Conservation (phyloP, 2,797 vertebrate species). For the Sebastes minor region DNA sequence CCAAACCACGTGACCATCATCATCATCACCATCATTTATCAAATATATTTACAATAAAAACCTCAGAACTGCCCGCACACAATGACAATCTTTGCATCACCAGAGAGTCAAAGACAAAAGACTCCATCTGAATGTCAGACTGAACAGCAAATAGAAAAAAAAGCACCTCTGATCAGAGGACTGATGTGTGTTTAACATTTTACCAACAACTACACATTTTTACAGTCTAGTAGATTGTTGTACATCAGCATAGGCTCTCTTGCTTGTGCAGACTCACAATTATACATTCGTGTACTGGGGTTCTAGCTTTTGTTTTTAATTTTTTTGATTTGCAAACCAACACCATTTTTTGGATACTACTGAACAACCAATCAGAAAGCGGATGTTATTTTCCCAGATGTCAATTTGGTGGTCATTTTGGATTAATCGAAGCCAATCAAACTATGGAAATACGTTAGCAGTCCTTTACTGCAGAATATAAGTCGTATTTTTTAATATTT, state of each 20-base stretch:
- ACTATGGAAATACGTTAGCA: neutral
- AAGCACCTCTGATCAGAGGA: neutral
- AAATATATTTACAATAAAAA: slow-evolving; percentile 49
- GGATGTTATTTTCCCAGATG: neutral
- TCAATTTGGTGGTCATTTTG: neutral
- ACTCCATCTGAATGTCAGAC: neutral
- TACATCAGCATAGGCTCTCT: neutral
- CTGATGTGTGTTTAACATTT: neutral
- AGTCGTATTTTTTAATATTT: neutral
- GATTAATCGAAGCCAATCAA: neutral
- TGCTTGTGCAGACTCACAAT: neutral
- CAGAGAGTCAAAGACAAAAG: neutral
- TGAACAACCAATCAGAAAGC: neutral
- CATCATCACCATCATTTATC: slow-evolving; percentile 11
- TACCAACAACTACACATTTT: neutral
- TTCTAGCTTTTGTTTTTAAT: neutral
- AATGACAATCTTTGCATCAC: slow-evolving; percentile 7
- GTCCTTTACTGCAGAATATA: neutral
- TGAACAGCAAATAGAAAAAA: neutral
- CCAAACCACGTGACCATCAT: neutral
- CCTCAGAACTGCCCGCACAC: neutral
- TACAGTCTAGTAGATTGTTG: neutral
- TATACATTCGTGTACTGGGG: neutral
- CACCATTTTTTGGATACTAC: neutral
- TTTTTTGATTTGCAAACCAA: neutral